Evolutionary conservation across 2,113 vertebrate species (phyloP).

Genomic region (Athene cunicularia): DNA sequence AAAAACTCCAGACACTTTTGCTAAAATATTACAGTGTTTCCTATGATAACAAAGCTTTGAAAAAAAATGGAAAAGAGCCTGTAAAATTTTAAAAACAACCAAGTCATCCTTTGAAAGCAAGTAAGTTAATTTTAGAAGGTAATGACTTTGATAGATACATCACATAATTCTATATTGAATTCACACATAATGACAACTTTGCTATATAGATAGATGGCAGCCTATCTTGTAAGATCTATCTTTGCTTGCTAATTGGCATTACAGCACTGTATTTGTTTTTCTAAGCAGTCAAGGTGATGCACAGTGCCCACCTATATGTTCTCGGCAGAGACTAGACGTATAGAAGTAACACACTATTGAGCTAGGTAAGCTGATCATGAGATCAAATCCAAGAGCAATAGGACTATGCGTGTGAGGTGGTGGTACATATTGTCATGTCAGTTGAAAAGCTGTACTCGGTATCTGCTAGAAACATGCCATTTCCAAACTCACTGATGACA

Average conservation of each 20-base stretch:
- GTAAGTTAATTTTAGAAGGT: background rate
- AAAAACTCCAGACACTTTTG: background rate
- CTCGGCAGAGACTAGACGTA: background rate
- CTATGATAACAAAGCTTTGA: background rate
- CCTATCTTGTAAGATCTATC: background rate
- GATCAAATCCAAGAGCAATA: background rate
- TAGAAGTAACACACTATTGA: background rate
- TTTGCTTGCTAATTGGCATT: background rate
- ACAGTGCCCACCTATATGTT: background rate
- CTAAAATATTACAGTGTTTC: background rate
- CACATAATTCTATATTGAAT: background rate
- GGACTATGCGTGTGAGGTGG: background rate
- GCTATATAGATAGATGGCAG: background rate
- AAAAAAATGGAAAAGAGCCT: background rate
- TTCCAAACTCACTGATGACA: background rate
- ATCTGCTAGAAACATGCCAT: background rate
- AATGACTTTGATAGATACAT: background rate
- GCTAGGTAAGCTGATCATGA: background rate
- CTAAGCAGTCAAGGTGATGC: background rate
- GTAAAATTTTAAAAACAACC: background rate
- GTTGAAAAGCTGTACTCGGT: background rate
- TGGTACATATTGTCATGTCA: fast-evolving
- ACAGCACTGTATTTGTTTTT: background rate
- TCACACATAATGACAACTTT: background rate
- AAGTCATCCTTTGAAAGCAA: background rate